Base-by-base conservation (phyloP, 1,140 invertebrate species). In the Drosophila tropicalis region DNA sequence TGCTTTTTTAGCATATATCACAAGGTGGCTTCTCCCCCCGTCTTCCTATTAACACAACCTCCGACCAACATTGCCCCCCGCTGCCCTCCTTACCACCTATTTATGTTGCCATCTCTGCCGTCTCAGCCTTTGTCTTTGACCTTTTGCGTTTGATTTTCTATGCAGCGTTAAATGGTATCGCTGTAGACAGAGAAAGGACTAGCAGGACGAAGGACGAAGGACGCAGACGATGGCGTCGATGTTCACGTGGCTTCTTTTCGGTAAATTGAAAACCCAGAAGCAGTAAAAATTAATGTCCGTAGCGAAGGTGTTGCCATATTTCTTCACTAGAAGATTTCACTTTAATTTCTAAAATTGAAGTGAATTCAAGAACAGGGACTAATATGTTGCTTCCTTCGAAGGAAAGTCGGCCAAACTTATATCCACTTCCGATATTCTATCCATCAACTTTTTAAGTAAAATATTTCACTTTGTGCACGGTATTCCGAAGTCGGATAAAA, bases 241-340 rank as follows among this genome's bases (percentile, higher is more conserved):
- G 72, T 85, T 83, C 81, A 78, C 81, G 81, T 85, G 81, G 78
- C 79, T 71, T 67, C 72, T 79, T 72, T 15, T 15, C 39, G 79
- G 63, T 71, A 87, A 87, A 89, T 87, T 89, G 84, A 87, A 87
- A 89, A 87, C 76, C 83, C 79, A 87, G 77, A 79, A 77, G 84
- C 76, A 83, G 51, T 87, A 87, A 87, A 87, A 87, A 83, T 83
- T 87, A 87, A 87, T 87, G 83, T 75, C 67, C 83, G 84, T 87
- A 71, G 79, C 83, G 79, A 87, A 86, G 83, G 83, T 79, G 83
- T 81, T 79, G 69, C 83, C 75, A 81, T 78, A 74, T 75, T 70
- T 75, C 65, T 68, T 58, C 12, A 19, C 41, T 44, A 44, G 15
- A 44, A 15, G 15, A 47, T 19, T 47, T 17, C 15, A 3, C 44